phyloP scores from a whole-genome alignment of 2,888 invertebrate genomes.

The Archips xylosteana region DNA sequence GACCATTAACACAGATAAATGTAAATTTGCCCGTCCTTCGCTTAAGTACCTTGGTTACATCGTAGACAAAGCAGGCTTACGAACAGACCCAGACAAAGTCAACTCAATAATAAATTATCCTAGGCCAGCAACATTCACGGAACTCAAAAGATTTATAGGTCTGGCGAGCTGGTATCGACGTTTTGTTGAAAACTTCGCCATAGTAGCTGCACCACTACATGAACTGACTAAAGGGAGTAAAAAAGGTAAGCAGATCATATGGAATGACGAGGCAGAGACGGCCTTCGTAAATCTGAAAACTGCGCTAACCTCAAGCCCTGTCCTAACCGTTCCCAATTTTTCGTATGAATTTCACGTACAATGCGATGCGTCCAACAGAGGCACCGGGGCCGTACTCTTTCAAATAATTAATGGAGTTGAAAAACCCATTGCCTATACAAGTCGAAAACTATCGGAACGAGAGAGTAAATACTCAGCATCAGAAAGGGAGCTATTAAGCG shows the following conservation, averaged over 20 bases:
- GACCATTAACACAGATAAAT: not conserved
- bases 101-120: not conserved
- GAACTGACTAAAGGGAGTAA: conserved; percentile 10
- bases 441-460: not conserved
- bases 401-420: not conserved
- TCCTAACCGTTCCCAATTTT: not conserved
- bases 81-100: not conserved
- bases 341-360: not conserved
- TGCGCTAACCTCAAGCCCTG: not conserved
- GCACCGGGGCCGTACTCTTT: conserved; percentile 23
- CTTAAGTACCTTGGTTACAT: conserved; percentile 10
- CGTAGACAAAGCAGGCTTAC: not conserved
- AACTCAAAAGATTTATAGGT: not conserved
- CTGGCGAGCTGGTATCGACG: not conserved
- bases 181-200: conserved; percentile 1
- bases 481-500: conserved; percentile 8
- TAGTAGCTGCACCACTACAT: conserved; percentile 1
- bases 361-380: conserved; percentile 16
- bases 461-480: conserved; percentile 10
- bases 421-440: too few species aligned
- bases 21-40: conserved; percentile 8
- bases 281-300: conserved; percentile 6
- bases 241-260: not conserved
- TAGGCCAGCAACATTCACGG: not conserved
- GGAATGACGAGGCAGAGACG: not conserved